phyloP scores from a whole-genome alignment of 2,113 vertebrate genomes.

The Ellobius talpinus region DNA sequence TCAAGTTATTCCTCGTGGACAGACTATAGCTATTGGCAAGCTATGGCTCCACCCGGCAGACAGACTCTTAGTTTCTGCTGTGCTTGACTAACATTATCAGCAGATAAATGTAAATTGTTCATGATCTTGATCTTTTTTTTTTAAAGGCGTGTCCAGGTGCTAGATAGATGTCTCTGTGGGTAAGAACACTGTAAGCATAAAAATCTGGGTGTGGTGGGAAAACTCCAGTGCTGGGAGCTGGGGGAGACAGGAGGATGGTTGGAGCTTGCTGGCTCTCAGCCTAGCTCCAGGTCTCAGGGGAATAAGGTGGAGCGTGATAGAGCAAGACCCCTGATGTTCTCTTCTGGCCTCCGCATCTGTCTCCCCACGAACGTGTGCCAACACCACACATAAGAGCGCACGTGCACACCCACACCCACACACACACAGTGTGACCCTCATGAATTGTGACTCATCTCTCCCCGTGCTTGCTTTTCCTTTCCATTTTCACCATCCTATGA shows the following conservation, averaged over 20 bases:
- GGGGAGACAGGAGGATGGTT: not conserved
- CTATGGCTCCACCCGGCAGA: not conserved
- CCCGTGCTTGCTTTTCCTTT: not conserved
- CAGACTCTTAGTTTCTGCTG: not conserved
- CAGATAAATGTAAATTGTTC: not conserved
- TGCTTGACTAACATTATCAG: not conserved
- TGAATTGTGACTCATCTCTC: not conserved
- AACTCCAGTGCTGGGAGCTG: not conserved
- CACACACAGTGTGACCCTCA: not conserved
- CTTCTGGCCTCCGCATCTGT: not conserved
- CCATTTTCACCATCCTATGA: not conserved
- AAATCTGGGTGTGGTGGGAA: not conserved
- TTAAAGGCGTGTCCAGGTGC: not conserved
- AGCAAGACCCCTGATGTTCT: not conserved
- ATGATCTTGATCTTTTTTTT: not conserved
- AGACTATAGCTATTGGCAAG: not conserved
- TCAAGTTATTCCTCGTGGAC: not conserved
- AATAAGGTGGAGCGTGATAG: not conserved
- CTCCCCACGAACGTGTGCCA: not conserved
- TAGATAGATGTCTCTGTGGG: not conserved
- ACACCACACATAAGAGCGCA: not conserved
- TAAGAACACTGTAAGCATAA: not conserved
- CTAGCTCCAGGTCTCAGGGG: not conserved
- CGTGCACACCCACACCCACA: too few species aligned
- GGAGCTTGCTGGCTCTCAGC: not conserved